A percentile compares a stretch with the other conserved stretches of the same genome.
Evolutionary conservation across 2,888 invertebrate genomes (phyloP).

Genomic region (Pyrgus malvae): DNA sequence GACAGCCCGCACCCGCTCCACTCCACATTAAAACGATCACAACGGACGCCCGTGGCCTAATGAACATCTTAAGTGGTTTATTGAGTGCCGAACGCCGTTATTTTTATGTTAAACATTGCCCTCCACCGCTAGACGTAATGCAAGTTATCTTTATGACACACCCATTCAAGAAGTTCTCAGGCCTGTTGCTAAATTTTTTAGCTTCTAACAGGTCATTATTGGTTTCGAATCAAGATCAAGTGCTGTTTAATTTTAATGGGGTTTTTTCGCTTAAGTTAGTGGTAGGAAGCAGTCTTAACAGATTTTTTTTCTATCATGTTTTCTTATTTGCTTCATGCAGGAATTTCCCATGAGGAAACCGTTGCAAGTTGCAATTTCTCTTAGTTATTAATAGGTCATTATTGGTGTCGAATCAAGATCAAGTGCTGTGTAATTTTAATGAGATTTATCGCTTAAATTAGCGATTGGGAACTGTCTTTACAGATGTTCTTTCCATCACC

Average conservation of each 20-base stretch:
- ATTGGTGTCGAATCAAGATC: background rate
- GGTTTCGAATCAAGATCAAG: background rate
- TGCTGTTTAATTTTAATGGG: background rate
- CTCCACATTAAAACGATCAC: slow-evolving; percentile 73
- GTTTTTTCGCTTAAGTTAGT: no score
- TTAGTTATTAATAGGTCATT: slow-evolving; percentile 2
- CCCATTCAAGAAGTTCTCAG: slow-evolving; percentile 36
- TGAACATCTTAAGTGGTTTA: slow-evolving; percentile 78
- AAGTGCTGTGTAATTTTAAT: background rate
- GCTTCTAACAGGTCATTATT: background rate
- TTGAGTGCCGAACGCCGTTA: slow-evolving; percentile 76
- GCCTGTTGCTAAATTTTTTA: slow-evolving; percentile 22
- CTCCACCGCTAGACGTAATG: slow-evolving; percentile 30
- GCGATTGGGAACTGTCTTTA: no score
- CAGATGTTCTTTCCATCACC: no score
- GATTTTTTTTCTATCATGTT: no score
- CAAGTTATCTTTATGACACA: slow-evolving; percentile 31
- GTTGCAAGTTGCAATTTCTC: slow-evolving; percentile 23
- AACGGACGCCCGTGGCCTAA: slow-evolving; percentile 59
- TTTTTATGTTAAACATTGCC: slow-evolving; percentile 67
- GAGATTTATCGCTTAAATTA: no score
- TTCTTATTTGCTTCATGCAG: no score
- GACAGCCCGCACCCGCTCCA: slow-evolving; percentile 45
- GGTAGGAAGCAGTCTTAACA: no score
- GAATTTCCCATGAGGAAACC: no score